Evolutionary conservation across 2,888 invertebrate species (phyloP).

Genomic region (Galeruca laticollis): DNA sequence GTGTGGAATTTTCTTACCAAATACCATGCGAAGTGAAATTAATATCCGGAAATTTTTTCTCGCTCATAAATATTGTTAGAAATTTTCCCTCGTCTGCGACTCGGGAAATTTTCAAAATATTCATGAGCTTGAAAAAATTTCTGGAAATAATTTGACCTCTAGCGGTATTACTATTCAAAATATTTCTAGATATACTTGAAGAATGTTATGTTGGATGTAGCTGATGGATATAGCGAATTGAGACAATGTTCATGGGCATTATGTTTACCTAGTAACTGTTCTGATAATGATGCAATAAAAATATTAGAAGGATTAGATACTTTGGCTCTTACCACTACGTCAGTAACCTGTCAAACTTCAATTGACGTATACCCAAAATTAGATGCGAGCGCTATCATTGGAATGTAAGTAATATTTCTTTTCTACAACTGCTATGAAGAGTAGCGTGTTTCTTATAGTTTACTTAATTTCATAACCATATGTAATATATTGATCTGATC

Average conservation of each 20-base stretch:
- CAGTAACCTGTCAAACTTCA: conserved; percentile 46
- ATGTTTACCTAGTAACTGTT: conserved; percentile 45
- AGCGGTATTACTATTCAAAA: background rate
- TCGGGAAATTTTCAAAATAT: background rate
- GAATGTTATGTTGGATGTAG: conserved; percentile 10
- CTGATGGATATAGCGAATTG: background rate
- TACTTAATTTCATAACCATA: too few species aligned
- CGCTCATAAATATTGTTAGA: too few species aligned
- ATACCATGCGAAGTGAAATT: too few species aligned
- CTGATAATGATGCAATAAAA: conserved; percentile 65
- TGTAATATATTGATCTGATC: too few species aligned
- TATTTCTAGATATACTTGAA: background rate
- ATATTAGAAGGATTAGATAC: conserved; percentile 51
- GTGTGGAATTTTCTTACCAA: too few species aligned
- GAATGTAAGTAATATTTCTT: conserved; percentile 52
- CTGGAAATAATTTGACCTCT: too few species aligned
- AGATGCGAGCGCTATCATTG: conserved; percentile 43
- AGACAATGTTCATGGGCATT: conserved; percentile 42
- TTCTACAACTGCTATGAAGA: too few species aligned
- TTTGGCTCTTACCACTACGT: conserved; percentile 29
- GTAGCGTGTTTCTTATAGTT: too few species aligned
- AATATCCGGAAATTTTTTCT: too few species aligned
- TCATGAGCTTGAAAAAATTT: too few species aligned
- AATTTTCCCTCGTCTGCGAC: too few species aligned
- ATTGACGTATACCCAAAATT: conserved; percentile 46